phyloP scores from a whole-genome alignment of 1,140 invertebrate genomes.

The Dendrolimus kikuchii region DNA sequence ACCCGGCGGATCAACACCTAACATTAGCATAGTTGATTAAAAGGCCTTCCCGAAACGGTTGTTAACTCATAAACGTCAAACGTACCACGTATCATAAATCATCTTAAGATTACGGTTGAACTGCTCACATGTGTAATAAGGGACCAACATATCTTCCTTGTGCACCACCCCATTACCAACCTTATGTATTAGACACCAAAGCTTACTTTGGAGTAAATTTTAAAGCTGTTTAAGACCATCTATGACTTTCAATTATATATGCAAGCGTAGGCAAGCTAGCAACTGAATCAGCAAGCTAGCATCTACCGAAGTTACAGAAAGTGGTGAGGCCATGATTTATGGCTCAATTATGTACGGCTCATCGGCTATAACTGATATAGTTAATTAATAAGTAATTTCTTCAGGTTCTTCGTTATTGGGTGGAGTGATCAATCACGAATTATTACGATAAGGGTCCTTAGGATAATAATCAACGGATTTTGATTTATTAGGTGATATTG shows the following conservation, averaged over 20 bases:
- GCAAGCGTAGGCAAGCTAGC: conserved; percentile 47
- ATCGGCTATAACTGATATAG: conserved; percentile 43
- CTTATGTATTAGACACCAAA: conserved; percentile 4
- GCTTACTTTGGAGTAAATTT: conserved; percentile 8
- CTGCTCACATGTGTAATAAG: conserved; percentile 35
- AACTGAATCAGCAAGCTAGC: conserved; percentile 52
- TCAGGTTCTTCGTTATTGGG: not conserved
- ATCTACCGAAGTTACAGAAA: conserved; percentile 37
- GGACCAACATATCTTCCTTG: conserved; percentile 23
- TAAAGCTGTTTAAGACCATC: no score
- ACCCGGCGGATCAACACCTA: conserved; percentile 50
- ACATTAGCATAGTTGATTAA: conserved; percentile 71
- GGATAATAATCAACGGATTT: not conserved
- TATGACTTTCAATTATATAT: conserved; percentile 12
- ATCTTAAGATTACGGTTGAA: conserved; percentile 62
- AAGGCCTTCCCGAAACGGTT: conserved; percentile 51
- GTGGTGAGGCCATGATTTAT: conserved; percentile 52
- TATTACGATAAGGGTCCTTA: conserved; percentile 1
- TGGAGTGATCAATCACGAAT: conserved; percentile 2
- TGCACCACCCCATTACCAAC: conserved; percentile 13
- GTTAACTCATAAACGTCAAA: conserved; percentile 67
- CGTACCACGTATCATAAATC: conserved; percentile 67
- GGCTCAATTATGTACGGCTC: conserved; percentile 53
- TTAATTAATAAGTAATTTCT: conserved; percentile 55
- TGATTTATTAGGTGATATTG: no score